Evolutionary conservation across 2,113 vertebrate species (phyloP).

Genomic region (Oryzias woworae): DNA sequence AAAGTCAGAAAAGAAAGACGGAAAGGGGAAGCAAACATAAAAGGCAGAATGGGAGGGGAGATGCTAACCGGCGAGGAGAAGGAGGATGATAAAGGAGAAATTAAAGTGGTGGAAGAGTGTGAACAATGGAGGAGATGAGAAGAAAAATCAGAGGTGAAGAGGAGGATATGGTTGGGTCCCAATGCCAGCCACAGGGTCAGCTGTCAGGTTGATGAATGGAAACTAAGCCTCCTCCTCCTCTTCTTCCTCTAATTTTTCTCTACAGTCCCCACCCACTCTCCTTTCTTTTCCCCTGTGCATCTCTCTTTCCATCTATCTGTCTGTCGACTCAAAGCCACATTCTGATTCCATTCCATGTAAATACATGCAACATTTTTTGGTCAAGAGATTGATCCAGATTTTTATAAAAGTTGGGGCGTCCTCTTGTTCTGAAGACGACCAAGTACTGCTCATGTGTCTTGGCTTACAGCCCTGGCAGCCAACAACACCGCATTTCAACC

Average conservation of each 20-base stretch:
- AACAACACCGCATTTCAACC: constrained; percentile 21
- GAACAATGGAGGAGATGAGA: constrained; percentile 30
- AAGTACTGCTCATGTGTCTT: constrained; percentile 20
- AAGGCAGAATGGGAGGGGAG: background rate
- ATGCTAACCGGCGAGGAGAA: background rate
- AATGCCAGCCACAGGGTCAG: constrained; percentile 70
- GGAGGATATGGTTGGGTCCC: constrained; percentile 59
- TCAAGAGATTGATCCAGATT: background rate
- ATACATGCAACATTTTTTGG: background rate
- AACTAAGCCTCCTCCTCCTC: constrained; percentile 49
- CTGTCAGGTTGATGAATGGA: constrained; percentile 72
- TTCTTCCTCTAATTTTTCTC: constrained; percentile 43
- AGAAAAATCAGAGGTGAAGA: constrained; percentile 33
- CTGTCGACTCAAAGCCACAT: background rate
- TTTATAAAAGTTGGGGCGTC: background rate
- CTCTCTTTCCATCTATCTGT: constrained; percentile 2
- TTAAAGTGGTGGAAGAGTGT: constrained; percentile 35
- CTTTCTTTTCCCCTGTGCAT: constrained; percentile 8
- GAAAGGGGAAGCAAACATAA: background rate
- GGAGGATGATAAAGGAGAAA: constrained; percentile 23
- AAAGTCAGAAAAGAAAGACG: background rate
- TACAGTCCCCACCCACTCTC: constrained; percentile 29
- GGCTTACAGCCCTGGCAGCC: constrained; percentile 15
- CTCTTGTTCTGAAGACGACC: constrained; percentile 17
- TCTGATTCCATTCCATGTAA: constrained; percentile 10